Base-by-base conservation (phyloP, 2,113 vertebrate genomes). In the Buteo buteo region DNA sequence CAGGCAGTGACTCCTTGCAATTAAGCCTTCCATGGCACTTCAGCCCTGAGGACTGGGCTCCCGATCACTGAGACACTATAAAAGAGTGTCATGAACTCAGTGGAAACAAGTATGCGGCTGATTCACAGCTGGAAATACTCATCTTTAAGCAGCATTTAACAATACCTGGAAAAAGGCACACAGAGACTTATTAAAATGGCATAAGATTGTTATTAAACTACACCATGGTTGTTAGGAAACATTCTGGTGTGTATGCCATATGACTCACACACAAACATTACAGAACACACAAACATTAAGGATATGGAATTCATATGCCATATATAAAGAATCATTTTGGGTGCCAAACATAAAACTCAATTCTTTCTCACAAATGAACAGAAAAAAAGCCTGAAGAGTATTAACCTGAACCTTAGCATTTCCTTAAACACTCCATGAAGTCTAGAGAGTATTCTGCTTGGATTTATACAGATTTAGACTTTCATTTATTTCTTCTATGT, bases 181-280 rank as follows among this genome's bases (percentile, higher is more conserved):
- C 6, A 62, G 31, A 80, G 40, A 71, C 2, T 6, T 55, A 70
- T 86, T 95, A 50, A 90, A 90, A 87, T 59, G 86, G 72, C 42
- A 2, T 59, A 59, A 74, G 42, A 83, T 14, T 94, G 90, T 91
- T 91, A 69, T 45, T 92, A 92, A 94, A 88, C 71, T 67, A 69
- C 49, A 88, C 21, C 28, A 13, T 1, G 55, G 88, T 90, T 92
- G 88, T 88, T 83, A 88, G 89, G 92, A 96, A 96, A 93, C 92
- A 64, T 92, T 81, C n/a, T 76, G 59, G 55, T 92, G 82, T 83
- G 95, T 90, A 83, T 50, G 64, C 47, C 2, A 1, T 44, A 73
- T 94, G 94, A 97, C 86, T 95, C 96, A 95, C 80, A 81, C 17
- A 66, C 62, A 92, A 86, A 93, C 69, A 93, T 78, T 59, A 88